Base-by-base conservation (phyloP, 1,140 invertebrate genomes). In the Teleopsis dalmanni region DNA sequence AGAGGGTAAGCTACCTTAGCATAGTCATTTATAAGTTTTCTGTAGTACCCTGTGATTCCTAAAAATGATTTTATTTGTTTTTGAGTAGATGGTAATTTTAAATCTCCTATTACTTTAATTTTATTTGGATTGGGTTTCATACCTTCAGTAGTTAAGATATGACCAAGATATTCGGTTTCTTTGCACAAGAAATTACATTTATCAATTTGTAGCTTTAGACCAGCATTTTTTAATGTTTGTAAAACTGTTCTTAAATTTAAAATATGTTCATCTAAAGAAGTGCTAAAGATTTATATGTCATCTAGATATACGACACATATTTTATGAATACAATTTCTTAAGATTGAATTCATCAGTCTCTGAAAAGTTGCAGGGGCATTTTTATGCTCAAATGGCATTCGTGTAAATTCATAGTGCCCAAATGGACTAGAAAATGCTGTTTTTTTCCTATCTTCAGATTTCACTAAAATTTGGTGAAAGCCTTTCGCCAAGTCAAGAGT, bases 401-500 rank as follows among this genome's bases (percentile, higher is more conserved):
- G 18, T 18, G 26, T 27, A 13, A 34, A 49, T 16, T 42, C 40
- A 14, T 42, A 49, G 22, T 42, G 37, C 9, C 47, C 47, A 33
- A 22, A 25, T 19, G 16, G 27, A 3, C 37, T 49, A 10, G 47
- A 42, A 23, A 42, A 49, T 3, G 47, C 47, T 8, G 47, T 50
- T 50, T 50, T 50, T 8, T 11, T 19, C 25, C 27, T 35, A 25
- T 45, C 31, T 33, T 40, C 18, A 14, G 40, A 11, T 22, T 38
- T 23, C 7, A 48, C 22, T 22, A 52, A 35, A 43, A 67, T 59
- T 55, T 63, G 63, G 51, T 67, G 60, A 53, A 67, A 70, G 13
- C 61, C 62, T 14, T 53, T 56, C 4, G 60, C 60, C 22, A 65
- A 50, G 47, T 66, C 60, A 46, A 69, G 19, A 1, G 57, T 65